Percentiles rank a stretch among this genome's conserved stretches.
Evolutionary conservation across 2,888 invertebrate species (phyloP).

Genomic region (Scaptomyza parva): DNA sequence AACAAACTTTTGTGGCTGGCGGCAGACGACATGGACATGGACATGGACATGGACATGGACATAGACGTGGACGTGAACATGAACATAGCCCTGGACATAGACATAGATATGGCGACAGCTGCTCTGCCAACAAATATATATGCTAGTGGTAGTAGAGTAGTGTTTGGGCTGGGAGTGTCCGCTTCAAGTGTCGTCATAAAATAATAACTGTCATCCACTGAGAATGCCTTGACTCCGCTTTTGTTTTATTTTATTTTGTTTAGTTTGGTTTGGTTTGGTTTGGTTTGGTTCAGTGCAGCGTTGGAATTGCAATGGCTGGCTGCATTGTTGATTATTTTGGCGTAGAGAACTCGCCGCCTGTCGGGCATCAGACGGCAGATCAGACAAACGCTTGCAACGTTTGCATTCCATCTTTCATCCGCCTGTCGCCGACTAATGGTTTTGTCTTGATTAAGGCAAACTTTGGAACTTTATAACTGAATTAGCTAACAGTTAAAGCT

Average conservation of each 20-base stretch:
- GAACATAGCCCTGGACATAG: neutral
- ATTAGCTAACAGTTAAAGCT: neutral
- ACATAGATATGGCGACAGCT: slow-evolving; percentile 25
- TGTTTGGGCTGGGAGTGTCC: slow-evolving; percentile 20
- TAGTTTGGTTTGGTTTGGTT: slow-evolving; percentile 1
- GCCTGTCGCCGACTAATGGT: neutral
- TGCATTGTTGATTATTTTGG: slow-evolving; percentile 26
- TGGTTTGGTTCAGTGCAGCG: slow-evolving; percentile 5
- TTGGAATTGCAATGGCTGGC: slow-evolving; percentile 14
- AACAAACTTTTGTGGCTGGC: slow-evolving; percentile 28
- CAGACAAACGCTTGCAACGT: neutral
- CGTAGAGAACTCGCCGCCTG: slow-evolving; percentile 1
- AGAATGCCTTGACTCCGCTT: slow-evolving; percentile 28
- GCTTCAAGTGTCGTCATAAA: slow-evolving; percentile 46
- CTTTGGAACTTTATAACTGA: neutral
- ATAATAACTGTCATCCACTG: slow-evolving; percentile 57
- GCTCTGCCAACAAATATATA: slow-evolving; percentile 5
- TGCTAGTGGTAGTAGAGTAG: neutral
- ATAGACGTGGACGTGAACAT: slow-evolving; percentile 1
- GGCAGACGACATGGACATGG: slow-evolving; percentile 9
- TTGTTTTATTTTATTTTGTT: neutral
- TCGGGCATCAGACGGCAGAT: too few relatives aligned
- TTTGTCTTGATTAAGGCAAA: slow-evolving; percentile 9
- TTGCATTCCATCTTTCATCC: neutral
- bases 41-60: neutral